Conservation (phyloP, 2,113 vertebrate species). For the Rhea pennata region DNA sequence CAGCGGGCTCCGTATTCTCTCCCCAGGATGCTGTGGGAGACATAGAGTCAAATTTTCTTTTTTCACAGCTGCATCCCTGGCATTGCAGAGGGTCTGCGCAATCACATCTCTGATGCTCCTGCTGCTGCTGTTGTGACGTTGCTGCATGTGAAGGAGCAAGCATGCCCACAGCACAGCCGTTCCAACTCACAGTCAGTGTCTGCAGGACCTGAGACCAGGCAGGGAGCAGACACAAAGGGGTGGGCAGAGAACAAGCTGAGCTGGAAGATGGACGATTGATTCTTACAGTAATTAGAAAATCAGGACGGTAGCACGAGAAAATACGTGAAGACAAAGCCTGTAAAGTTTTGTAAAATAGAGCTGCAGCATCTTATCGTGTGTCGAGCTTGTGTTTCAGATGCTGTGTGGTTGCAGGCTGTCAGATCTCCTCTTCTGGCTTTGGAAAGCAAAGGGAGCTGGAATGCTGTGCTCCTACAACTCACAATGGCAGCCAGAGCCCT, state of each 20-base stretch:
- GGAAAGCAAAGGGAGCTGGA: neutral
- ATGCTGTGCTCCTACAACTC: neutral
- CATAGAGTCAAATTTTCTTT: constrained; percentile 1
- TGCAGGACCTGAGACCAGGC: constrained; percentile 26
- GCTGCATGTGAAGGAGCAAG: constrained; percentile 54
- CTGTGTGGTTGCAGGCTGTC: neutral
- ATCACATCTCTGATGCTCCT: constrained; percentile 64
- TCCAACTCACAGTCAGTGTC: constrained; percentile 47
- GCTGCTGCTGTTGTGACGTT: constrained; percentile 77
- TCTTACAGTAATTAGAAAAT: neutral
- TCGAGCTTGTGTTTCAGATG: neutral
- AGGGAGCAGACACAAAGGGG: neutral
- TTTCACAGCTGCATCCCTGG: constrained; percentile 73
- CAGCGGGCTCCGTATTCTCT: neutral
- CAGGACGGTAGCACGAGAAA: neutral
- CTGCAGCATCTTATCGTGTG: neutral
- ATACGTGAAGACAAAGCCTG: neutral
- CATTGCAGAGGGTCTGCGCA: constrained; percentile 81
- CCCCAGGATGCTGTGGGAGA: constrained; percentile 25
- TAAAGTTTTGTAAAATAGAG: neutral
- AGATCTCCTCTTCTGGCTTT: neutral
- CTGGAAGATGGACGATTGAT: constrained; percentile 17
- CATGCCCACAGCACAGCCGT: constrained; percentile 60
- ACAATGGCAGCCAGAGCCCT: neutral
- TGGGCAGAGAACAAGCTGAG: neutral